Percentiles rank a stretch among this genome's conserved stretches.
Evolutionary conservation across 2,113 vertebrate genomes (phyloP).

Genomic region (Puffinus mauretanicus): DNA sequence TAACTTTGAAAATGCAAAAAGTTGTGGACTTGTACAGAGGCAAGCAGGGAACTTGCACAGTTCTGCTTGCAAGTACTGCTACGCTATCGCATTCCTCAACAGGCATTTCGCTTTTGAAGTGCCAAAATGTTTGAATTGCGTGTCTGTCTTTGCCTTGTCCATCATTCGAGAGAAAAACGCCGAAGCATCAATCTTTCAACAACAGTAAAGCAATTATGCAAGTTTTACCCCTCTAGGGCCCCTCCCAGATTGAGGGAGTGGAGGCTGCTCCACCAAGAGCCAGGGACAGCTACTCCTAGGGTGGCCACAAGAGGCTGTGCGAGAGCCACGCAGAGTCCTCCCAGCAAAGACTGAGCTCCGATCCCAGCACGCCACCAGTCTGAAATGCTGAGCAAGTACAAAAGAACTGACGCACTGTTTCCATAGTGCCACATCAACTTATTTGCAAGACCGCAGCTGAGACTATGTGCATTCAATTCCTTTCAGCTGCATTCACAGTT

Average conservation of each 20-base stretch:
- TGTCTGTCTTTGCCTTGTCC: not conserved
- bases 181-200: not conserved
- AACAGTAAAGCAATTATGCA: not conserved
- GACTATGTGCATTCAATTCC: not conserved
- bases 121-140: not conserved
- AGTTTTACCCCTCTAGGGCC: not conserved
- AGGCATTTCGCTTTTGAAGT: not conserved
- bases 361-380: not conserved
- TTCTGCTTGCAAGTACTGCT: not conserved
- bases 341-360: not conserved
- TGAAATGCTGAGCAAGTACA: not conserved
- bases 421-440: not conserved
- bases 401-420: accelerated
- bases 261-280: not conserved
- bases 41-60: not conserved
- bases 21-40: not conserved
- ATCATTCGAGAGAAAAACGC: not conserved
- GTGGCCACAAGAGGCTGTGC: slow-evolving; percentile 47
- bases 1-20: not conserved
- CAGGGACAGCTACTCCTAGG: not conserved
- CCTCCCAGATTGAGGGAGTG: not conserved
- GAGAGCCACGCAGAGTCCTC: not conserved
- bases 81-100: not conserved
- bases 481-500: not conserved
- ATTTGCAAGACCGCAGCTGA: not conserved